Base-by-base conservation (phyloP, 2,113 vertebrate genomes). In the Cyphomyrus plagiostoma region DNA sequence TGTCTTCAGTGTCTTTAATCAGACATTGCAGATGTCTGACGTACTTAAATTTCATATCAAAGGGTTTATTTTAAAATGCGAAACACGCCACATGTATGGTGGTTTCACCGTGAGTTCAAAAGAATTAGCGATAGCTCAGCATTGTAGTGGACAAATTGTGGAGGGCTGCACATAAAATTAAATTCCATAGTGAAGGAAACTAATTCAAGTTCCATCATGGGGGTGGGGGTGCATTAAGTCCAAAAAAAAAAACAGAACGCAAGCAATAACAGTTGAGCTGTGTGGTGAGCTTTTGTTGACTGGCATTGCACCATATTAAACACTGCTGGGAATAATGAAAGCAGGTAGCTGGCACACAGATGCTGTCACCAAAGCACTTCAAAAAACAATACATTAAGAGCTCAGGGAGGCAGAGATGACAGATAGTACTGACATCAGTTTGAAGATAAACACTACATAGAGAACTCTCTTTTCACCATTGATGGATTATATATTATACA, bases 1-100 rank as follows among this genome's bases (percentile, higher is more conserved):
- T 94, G 94, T 93, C 92, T 93, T 94, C 92, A 92, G 91, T 93
- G 93, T 95, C 94, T 94, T 92, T 94, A 95, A 96, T 95, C 94
- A 94, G 94, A 95, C 90, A 91, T 92, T 93, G 95, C 95, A 95
- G 93, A 93, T 95, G 94, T 93, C 94, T 94, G 91, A 91, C 90
- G 89, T 92, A 93, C 89, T 90, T 93, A 91, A 88, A 90, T 90
- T 89, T 70, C 80, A 91, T 87, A 62, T 46, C 84, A 86, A 89
- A 82, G 82, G 62, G 84, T 5, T 42, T 39, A 8, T 35, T 50
- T 86, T n/a, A 89, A n/a, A 89, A 49, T 86, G 46, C 15, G 21
- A 35, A 86, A 66, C 49, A 66, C 42, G 86, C n/a, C 42, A 17
- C 74, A 42, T 39, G 77, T 35, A 88, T 19, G 5, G 26, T 88